Base-by-base conservation (phyloP, 2,797 vertebrate genomes). In the Brachymystax lenok region DNA sequence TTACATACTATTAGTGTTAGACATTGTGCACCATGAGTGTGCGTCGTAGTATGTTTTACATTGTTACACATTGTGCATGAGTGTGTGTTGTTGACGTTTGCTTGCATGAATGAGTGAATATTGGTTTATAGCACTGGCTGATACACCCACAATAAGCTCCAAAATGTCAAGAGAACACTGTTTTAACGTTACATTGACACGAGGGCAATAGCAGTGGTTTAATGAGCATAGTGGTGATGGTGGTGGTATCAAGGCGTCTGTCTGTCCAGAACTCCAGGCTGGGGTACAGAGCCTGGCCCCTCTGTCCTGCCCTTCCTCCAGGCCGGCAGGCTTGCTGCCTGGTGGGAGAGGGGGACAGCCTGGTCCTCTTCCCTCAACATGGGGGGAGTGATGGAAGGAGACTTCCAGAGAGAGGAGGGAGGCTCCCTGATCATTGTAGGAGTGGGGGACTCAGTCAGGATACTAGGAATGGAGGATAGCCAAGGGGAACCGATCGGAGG, bases 111-210 rank as follows among this genome's bases (percentile, higher is more conserved):
- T 33, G 40, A 74, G 68, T 14, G 71, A 28, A 68, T 77, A 16
- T 79, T 52, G 64, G 71, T 69, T 68, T 80, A 50, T 67, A 82
- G 80, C 76, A 76, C 24, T 79, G 76, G 35, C 56, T 40, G 77
- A 80, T 56, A 77, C 63, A 72, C 78, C 64, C 27, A 78, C 72
- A 78, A 79, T 74, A 89, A 86, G 87, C 84, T 86, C 80, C 75
- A 76, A 85, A 90, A 87, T 81, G 84, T 70, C 70, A 80, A 61
- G 69, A 74, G 71, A 86, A 88, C 78, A 79, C 76, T 87, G 86
- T 24, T 77, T 87, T 81, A 81, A 81, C 27, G 76, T 85, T 88
- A 84, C 85, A 84, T 75, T 74, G 84, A 80, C 76, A 79, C 74
- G 14, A 74, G 78, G 24, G 13, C 27, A 21, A 54, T 21, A 71